A percentile compares a stretch with the other conserved stretches of the same genome.
Conservation (phyloP, 2,888 invertebrate genomes). For the Xiphydria camelus region DNA sequence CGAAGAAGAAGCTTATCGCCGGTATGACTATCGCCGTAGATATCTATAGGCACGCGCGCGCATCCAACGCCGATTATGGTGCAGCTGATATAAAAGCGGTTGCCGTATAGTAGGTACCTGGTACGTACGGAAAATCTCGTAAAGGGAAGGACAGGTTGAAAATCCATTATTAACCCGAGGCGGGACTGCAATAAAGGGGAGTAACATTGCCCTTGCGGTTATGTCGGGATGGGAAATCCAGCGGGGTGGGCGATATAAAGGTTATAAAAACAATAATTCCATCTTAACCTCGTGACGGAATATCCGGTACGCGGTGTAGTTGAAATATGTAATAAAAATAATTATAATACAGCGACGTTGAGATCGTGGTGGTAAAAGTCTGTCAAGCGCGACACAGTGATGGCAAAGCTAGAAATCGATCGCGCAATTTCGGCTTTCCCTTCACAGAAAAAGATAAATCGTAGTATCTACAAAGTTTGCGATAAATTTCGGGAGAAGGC, state of each 20-base stretch:
- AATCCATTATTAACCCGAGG: slow-evolving; percentile 49
- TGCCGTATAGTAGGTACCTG: no score
- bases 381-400: no score
- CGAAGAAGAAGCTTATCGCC: no score
- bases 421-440: no score
- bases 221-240: neutral
- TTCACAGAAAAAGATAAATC: no score
- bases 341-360: slow-evolving; percentile 1
- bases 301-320: neutral
- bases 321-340: slow-evolving; percentile 5
- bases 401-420: no score
- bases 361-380: neutral
- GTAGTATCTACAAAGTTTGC: no score
- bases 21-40: no score
- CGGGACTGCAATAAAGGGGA: slow-evolving; percentile 34
- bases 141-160: slow-evolving; percentile 48
- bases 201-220: neutral
- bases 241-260: slow-evolving; percentile 3
- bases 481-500: no score
- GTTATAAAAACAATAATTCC: slow-evolving; percentile 22
- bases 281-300: neutral
- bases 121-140: neutral
- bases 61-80: no score
- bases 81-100: no score
- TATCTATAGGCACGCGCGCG: no score